Evolutionary conservation across 2,113 vertebrate species (phyloP), one percentile per base, ranked within the genome.

Genomic region (Seriola rivoliana): DNA sequence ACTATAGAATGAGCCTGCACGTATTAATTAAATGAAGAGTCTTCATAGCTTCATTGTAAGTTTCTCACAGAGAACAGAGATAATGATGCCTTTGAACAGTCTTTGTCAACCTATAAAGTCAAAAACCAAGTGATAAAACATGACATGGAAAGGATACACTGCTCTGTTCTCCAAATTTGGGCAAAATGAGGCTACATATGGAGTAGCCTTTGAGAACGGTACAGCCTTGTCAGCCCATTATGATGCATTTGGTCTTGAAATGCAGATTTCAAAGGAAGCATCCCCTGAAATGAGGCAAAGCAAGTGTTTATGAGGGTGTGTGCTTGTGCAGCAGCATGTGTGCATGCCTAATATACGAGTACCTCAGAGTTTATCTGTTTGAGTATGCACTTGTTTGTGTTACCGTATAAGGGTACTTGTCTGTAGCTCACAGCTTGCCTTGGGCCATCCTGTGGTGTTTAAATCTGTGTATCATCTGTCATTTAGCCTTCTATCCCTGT

Each of bases 401-500:
- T 77, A 55, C 59, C 8, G 6, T 81, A 74, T 84, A 87, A 89
- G 80, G 64, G 55, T 83, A 78, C 68, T 90, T 73, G 67, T 84
- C 77, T 82, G 71, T 82, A 84, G 78, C 86, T 90, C 83, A 90
- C 80, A 86, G 88, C 88, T 82, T 85, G 91, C 89, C 85, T 71
- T 69, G 80, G 88, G 91, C 89, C 86, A 83, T 91, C 90, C 89
- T 91, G 88, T 78, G 78, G 89, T 84, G 89, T 88, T 91, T 81
- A 91, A 91, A 88, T 91, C 71, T 90, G 88, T 89, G 89, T 89
- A 90, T 93, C 88, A 89, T 93, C 88, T 90, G 85, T 86, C 81
- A 86, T 88, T 92, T 83, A 88, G 79, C 58, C 75, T 65, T 88
- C 78, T 80, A 70, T 83, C 78, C 88, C 82, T 44, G 71, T 85